A percentile compares a stretch with the other conserved stretches of the same genome.
These are phyloP conservation scores for Microctenopoma lineatum DNA, from an alignment of 2,797 vertebrate genomes.

Conservation along the genomic window DNA sequence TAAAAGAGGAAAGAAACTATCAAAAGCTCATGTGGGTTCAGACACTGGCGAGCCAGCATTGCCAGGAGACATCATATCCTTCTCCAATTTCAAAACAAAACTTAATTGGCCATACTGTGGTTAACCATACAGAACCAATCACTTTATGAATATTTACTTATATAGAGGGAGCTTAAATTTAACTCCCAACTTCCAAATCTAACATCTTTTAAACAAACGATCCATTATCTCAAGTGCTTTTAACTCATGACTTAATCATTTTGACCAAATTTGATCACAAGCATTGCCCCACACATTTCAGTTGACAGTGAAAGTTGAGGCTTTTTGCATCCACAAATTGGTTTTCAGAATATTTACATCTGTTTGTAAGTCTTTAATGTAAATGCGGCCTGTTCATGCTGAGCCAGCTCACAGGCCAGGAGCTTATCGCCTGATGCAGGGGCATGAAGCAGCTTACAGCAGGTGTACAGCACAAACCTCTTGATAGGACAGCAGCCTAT, in stretches of 20 bases:
- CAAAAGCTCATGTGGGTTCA: not conserved
- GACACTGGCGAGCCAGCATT: not conserved
- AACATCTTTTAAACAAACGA: too few relatives aligned
- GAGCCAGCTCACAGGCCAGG: constrained; percentile 48
- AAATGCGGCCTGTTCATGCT: constrained; percentile 50
- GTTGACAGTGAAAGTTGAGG: not conserved
- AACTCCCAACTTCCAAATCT: not conserved
- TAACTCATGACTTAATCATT: not conserved
- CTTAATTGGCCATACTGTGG: not conserved
- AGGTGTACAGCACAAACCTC: constrained; percentile 62
- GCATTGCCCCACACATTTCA: not conserved
- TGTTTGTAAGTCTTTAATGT: constrained; percentile 33
- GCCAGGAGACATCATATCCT: not conserved
- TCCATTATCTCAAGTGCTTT: too few relatives aligned
- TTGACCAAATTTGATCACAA: not conserved
- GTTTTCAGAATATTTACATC: constrained; percentile 49
- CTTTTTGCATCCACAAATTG: constrained; percentile 17
- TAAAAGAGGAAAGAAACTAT: not conserved
- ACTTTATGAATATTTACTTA: not conserved
- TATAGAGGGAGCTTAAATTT: not conserved
- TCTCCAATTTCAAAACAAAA: not conserved
- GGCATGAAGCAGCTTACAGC: constrained; percentile 64
- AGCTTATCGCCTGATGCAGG: constrained; percentile 62
- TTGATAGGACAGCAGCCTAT: constrained; percentile 52
- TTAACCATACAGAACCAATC: not conserved